phyloP scores from a whole-genome alignment of 2,888 invertebrate species.

The Pterostichus madidus region DNA sequence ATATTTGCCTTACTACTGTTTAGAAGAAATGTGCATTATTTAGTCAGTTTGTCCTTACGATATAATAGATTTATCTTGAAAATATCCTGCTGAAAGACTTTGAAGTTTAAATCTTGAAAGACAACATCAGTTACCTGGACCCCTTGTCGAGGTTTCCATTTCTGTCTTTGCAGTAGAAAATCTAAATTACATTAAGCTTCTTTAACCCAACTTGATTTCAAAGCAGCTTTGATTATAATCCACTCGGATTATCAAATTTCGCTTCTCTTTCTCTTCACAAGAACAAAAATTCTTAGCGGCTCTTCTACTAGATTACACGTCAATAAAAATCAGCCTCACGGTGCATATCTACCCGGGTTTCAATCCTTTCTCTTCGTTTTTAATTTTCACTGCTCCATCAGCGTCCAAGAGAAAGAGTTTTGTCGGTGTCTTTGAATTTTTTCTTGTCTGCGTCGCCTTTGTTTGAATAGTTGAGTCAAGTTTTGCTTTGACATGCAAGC shows the following conservation, averaged over 20 bases:
- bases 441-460: slow-evolving; percentile 21
- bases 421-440: slow-evolving; percentile 39
- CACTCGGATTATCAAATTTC: slow-evolving; percentile 34
- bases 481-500: slow-evolving; percentile 43
- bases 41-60: too few relatives aligned
- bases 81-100: neutral
- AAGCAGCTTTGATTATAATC: slow-evolving; percentile 51
- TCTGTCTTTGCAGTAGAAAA: slow-evolving; percentile 17
- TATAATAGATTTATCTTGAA: too few relatives aligned
- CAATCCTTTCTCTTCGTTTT: slow-evolving; percentile 9
- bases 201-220: slow-evolving; percentile 21
- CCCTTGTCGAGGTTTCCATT: slow-evolving; percentile 11
- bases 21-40: too few relatives aligned
- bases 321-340: slow-evolving; percentile 12
- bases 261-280: neutral
- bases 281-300: neutral
- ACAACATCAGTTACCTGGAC: neutral
- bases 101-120: slow-evolving; percentile 2
- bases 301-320: slow-evolving; percentile 8
- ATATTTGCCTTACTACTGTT: too few relatives aligned
- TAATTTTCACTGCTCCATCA: slow-evolving; percentile 41
- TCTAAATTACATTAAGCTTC: slow-evolving; percentile 26
- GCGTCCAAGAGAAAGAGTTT: neutral
- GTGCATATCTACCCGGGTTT: neutral
- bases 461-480: slow-evolving; percentile 53